phyloP scores from a whole-genome alignment of 2,113 vertebrate genomes.

The Puntigrus tetrazona region DNA sequence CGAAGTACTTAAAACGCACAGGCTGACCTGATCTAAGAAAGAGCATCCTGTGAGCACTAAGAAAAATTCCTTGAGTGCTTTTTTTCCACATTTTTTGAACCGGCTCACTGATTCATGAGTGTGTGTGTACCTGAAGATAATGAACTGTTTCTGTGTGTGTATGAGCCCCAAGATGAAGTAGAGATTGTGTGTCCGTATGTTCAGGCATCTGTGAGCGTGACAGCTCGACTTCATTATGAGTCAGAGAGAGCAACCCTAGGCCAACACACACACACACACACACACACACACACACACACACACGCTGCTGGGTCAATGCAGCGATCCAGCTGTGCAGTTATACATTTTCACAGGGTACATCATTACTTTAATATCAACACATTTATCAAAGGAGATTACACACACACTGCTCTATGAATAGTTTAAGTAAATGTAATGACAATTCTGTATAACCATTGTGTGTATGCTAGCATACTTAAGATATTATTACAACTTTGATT shows the following conservation, averaged over 20 bases:
- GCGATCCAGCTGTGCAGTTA: constrained; percentile 43
- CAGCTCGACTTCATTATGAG: constrained; percentile 77
- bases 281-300: constrained; percentile 29
- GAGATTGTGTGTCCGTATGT: constrained; percentile 70
- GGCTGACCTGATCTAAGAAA: not conserved
- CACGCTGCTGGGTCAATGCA: constrained; percentile 39
- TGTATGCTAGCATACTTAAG: not conserved
- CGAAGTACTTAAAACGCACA: not conserved
- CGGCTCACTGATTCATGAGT: not conserved
- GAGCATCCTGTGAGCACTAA: not conserved
- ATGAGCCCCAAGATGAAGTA: constrained; percentile 46
- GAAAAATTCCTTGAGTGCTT: not conserved
- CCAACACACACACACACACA: constrained; percentile 32
- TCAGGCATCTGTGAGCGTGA: constrained; percentile 77
- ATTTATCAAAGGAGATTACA: constrained; percentile 23
- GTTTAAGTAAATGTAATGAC: not conserved
- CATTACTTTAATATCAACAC: constrained; percentile 38
- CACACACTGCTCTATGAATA: not conserved
- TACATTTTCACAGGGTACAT: constrained; percentile 28
- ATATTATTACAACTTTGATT: too few species aligned
- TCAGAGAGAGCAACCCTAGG: constrained; percentile 65
- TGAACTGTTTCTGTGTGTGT: constrained; percentile 12
- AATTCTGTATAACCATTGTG: not conserved
- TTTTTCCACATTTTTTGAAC: not conserved
- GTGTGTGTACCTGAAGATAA: constrained; percentile 12